Conservation (phyloP, 2,888 invertebrate genomes). For the Urechis unicinctus region DNA sequence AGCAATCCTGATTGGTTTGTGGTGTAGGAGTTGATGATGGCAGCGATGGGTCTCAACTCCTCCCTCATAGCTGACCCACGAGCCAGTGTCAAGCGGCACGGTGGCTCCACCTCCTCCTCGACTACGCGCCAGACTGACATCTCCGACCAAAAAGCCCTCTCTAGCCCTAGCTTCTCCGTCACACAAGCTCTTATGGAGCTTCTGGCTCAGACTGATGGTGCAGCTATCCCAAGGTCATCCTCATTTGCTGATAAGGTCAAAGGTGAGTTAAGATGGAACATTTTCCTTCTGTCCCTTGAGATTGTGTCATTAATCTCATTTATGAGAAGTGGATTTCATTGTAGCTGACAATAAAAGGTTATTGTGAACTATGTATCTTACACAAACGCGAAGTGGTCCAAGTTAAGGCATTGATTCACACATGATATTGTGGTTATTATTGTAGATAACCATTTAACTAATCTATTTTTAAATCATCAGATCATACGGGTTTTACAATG, state of each 20-base stretch:
- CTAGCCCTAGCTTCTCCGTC: slow-evolving; percentile 55
- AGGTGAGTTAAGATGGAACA: slow-evolving; percentile 3
- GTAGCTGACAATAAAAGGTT: too few relatives aligned
- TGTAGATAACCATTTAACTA: too few relatives aligned
- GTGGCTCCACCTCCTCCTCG: background rate
- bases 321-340: background rate
- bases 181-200: slow-evolving; percentile 60
- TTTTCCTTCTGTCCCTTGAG: too few relatives aligned
- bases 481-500: too few relatives aligned
- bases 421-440: too few relatives aligned
- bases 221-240: background rate
- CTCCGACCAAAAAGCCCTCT: slow-evolving; percentile 26
- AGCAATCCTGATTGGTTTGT: too few relatives aligned
- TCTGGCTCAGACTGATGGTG: slow-evolving; percentile 37
- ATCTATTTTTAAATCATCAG: too few relatives aligned
- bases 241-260: slow-evolving; percentile 6
- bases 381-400: too few relatives aligned
- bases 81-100: slow-evolving; percentile 6
- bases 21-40: slow-evolving; percentile 52
- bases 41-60: slow-evolving; percentile 48
- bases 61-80: slow-evolving; percentile 26
- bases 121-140: slow-evolving; percentile 11
- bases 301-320: background rate
- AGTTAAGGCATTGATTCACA: too few relatives aligned
- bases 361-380: too few relatives aligned